phyloP scores from a whole-genome alignment of 2,797 vertebrate genomes.

The Acanthurus lineatus region DNA sequence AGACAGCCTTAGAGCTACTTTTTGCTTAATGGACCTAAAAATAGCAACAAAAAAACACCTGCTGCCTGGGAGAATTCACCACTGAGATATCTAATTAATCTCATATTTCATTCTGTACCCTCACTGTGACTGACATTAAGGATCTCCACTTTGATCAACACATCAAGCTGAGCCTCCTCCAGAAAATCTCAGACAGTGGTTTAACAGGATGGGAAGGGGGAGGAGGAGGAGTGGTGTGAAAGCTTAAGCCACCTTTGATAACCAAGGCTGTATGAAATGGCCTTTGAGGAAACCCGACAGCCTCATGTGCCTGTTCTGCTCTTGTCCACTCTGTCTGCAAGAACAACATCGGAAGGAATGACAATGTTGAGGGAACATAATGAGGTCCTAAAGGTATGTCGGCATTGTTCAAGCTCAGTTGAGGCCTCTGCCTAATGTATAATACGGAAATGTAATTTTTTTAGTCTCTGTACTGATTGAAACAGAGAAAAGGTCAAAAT shows the following conservation, averaged over 20 bases:
- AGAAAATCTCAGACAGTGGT: constrained; percentile 62
- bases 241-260: constrained; percentile 69
- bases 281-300: constrained; percentile 72
- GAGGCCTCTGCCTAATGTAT: constrained; percentile 31
- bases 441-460: constrained; percentile 30
- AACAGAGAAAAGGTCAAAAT: constrained; percentile 11
- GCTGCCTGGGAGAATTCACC: constrained; percentile 78
- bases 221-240: constrained; percentile 41
- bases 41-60: constrained; percentile 84
- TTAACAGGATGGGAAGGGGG: constrained; percentile 46
- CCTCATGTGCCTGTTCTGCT: constrained; percentile 65
- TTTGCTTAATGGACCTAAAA: constrained; percentile 82
- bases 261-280: constrained; percentile 57
- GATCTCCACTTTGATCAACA: constrained; percentile 80
- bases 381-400: constrained; percentile 57
- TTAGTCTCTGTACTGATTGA: constrained; percentile 13
- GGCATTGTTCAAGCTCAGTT: constrained; percentile 24
- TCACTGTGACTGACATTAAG: constrained; percentile 80
- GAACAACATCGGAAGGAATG: constrained; percentile 49
- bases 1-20: constrained; percentile 78
- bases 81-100: constrained; percentile 85
- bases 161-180: constrained; percentile 69
- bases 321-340: constrained; percentile 50
- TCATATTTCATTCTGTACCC: constrained; percentile 79
- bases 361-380: constrained; percentile 57